Evolutionary conservation across 2,113 vertebrate genomes (phyloP).

Genomic region (Gobiocypris rarus): DNA sequence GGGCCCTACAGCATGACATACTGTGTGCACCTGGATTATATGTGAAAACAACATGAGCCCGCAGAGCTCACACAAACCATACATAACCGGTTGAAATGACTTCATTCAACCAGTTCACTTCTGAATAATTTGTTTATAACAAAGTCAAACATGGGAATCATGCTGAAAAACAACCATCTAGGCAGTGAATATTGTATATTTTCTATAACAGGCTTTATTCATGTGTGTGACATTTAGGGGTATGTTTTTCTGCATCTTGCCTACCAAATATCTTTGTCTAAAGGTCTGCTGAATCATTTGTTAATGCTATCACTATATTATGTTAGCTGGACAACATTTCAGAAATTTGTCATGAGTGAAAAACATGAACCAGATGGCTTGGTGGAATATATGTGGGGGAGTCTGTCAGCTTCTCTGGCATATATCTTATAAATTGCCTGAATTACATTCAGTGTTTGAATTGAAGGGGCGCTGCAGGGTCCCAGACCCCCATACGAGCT

Average conservation of each 20-base stretch:
- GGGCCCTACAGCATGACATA: conserved; percentile 47
- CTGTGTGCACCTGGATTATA: conserved; percentile 26
- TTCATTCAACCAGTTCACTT: conserved; percentile 18
- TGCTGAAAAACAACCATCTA: background rate
- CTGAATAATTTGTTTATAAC: background rate
- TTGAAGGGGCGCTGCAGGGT: background rate
- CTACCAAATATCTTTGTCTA: conserved; percentile 3
- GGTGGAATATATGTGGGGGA: conserved; percentile 14
- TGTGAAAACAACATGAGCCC: background rate
- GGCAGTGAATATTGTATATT: background rate
- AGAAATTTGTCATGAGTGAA: conserved; percentile 26
- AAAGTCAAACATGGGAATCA: background rate
- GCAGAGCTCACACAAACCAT: conserved; percentile 12
- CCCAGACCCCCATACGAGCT: background rate
- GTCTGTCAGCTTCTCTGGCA: conserved; percentile 31
- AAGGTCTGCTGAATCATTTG: conserved; percentile 7
- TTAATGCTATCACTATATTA: conserved; percentile 30
- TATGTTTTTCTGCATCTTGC: conserved; percentile 3
- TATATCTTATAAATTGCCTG: conserved; percentile 32
- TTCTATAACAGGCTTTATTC: background rate
- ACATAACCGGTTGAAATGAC: conserved; percentile 6
- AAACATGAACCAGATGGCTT: conserved; percentile 32
- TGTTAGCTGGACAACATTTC: conserved; percentile 32
- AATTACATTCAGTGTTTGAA: conserved; percentile 23
- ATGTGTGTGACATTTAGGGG: background rate